Evolutionary conservation across 2,797 vertebrate genomes (phyloP).

Genomic region (Rhinoraja longicauda): DNA sequence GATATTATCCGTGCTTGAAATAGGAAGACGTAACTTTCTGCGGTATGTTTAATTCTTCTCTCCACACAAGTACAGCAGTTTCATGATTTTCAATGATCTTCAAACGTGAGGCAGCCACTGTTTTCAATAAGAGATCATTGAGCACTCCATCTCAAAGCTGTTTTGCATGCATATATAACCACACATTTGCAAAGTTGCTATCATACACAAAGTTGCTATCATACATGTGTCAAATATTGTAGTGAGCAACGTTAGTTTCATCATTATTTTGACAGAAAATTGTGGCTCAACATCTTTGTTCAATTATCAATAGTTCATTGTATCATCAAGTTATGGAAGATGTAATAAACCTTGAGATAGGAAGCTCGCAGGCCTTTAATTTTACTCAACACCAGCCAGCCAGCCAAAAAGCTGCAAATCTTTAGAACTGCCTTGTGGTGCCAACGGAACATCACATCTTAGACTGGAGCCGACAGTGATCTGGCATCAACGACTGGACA

Average conservation of each 20-base stretch:
- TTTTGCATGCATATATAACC: not conserved
- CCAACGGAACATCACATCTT: not conserved
- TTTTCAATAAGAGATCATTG: not conserved
- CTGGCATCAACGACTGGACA: not conserved
- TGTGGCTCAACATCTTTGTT: not conserved
- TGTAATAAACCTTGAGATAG: not conserved
- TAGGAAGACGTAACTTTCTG: too few relatives aligned
- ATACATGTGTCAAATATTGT: not conserved
- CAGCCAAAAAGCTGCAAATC: not conserved
- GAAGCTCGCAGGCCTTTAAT: not conserved
- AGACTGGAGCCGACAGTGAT: not conserved
- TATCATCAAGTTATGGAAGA: not conserved
- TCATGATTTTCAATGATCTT: too few relatives aligned
- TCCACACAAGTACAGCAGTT: too few relatives aligned
- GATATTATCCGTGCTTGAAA: not conserved
- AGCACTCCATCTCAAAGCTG: too few relatives aligned
- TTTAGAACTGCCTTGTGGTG: not conserved
- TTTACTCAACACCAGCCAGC: not conserved
- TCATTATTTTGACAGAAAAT: not conserved
- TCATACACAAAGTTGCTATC: not conserved
- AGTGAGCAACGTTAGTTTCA: not conserved
- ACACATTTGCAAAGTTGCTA: not conserved
- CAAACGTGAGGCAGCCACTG: too few relatives aligned
- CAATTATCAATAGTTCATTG: not conserved
- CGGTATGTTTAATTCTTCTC: too few relatives aligned